Evolutionary conservation across 2,797 vertebrate genomes (phyloP), one percentile per base, ranked within the genome.

Genomic region (Crossoptilon crossoptilon): DNA sequence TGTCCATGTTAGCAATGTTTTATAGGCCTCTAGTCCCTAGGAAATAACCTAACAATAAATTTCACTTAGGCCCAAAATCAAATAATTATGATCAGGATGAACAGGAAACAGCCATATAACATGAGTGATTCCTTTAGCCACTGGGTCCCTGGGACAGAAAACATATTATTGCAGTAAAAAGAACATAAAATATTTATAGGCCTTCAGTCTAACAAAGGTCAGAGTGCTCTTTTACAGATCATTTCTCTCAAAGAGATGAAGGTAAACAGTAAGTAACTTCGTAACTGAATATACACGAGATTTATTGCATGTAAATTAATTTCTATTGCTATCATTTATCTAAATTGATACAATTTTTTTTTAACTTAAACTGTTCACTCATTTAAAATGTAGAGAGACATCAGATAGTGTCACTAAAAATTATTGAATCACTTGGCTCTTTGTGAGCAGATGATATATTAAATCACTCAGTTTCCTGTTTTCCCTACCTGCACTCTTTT

Each of bases 141-240:
- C 2, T 0, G 64, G 44, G 49, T 93, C 77, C 84, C 85, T 88
- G 85, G 79, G 85, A 96, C 66, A 80, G 59, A 72, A 94, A 94
- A 80, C 66, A 76, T 35, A 81, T 62, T 78, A 94, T 70, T 88
- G 33, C 74, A 93, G 87, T 31, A 70, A 94, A 70, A 94, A 85
- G 64, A 67, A 4, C 31, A 87, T 96, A 35, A 95, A 95, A 88
- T 85, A 97, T 95, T 94, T 67, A 94, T 21, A 81, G 55, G 31
- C 60, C 84, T 90, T 87, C 53, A 94, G 66, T 35, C 84, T 90
- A 82, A 79, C 66, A 88, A 79, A 90, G 70, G 84, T 91, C 78
- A 78, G 7, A 27, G 59, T 29, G 77, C 66, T 88, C 81, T 79
- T 90, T 79, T 33, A 88, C 91, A 90, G 89, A 87, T 63, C 29